phyloP scores from a whole-genome alignment of 2,797 vertebrate species.

The Pseudochaenichthys georgianus region DNA sequence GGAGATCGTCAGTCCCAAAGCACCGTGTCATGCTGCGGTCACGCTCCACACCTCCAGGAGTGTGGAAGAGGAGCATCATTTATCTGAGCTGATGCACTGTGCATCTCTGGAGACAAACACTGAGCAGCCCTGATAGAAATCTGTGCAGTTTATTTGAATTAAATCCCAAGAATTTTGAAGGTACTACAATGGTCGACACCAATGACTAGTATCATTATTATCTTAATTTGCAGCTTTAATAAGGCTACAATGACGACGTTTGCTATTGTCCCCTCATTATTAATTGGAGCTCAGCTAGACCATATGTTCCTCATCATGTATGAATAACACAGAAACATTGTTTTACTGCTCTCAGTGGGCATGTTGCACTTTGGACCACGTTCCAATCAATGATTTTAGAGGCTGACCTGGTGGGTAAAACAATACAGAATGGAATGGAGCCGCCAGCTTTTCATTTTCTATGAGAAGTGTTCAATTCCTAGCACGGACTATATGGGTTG shows the following conservation, averaged over 20 bases:
- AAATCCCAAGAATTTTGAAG: neutral
- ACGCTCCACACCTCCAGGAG: neutral
- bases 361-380: neutral
- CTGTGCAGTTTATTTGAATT: neutral
- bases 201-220: neutral
- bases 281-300: neutral
- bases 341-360: neutral
- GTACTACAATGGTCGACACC: too few relatives aligned
- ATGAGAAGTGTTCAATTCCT: neutral
- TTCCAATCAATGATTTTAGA: constrained; percentile 3
- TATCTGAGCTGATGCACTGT: neutral
- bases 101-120: neutral
- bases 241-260: neutral
- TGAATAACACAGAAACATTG: constrained; percentile 7
- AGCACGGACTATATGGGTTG: too few relatives aligned
- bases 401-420: too few relatives aligned
- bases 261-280: neutral
- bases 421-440: neutral
- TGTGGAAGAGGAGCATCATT: constrained; percentile 3
- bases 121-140: neutral
- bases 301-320: neutral
- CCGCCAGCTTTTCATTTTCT: neutral
- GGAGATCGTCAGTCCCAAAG: constrained; percentile 13
- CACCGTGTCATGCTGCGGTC: neutral
- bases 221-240: neutral